Conservation (phyloP, 2,888 invertebrate species). For the Apamea anceps region DNA sequence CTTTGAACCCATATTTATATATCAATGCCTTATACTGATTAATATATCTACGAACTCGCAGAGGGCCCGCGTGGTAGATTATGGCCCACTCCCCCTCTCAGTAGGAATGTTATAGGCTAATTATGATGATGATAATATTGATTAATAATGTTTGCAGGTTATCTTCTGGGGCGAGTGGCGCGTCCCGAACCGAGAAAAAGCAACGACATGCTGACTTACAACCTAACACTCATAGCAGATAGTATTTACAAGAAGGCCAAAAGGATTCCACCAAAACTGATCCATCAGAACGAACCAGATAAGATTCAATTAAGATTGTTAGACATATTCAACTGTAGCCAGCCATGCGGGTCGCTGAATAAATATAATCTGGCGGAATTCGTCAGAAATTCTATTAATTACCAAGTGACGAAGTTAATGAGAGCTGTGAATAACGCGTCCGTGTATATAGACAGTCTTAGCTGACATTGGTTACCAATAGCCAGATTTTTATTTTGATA, state of each 20-base stretch:
- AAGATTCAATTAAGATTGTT: conserved; percentile 78
- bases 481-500: background rate
- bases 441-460: conserved; percentile 81
- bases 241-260: conserved; percentile 81
- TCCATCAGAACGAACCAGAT: conserved; percentile 80
- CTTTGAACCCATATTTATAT: background rate
- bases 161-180: conserved; percentile 82
- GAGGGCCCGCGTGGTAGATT: background rate
- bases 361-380: conserved; percentile 80
- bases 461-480: conserved; percentile 72
- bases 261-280: conserved; percentile 79
- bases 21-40: no score
- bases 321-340: conserved; percentile 79
- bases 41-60: no score
- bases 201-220: conserved; percentile 79
- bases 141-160: conserved; percentile 77
- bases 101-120: background rate
- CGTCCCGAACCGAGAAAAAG: conserved; percentile 76
- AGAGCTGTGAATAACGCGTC: conserved; percentile 81
- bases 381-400: conserved; percentile 78
- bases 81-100: background rate
- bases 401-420: conserved; percentile 79
- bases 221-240: conserved; percentile 79
- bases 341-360: conserved; percentile 72
- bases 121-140: background rate